Conservation (phyloP, 1,140 invertebrate species). For the Eufriesea mexicana region DNA sequence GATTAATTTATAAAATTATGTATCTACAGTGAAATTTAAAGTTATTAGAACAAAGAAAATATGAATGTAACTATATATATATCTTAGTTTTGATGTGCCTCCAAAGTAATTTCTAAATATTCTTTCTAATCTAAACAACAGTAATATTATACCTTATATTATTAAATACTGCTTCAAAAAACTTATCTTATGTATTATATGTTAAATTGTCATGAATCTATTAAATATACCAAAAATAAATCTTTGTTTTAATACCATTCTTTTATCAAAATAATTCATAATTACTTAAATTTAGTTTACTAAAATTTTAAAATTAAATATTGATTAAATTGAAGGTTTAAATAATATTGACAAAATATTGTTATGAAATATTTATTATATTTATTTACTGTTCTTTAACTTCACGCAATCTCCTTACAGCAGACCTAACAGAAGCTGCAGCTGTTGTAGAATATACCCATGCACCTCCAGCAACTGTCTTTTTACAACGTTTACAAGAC, state of each 20-base stretch:
- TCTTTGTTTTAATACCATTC: constrained; percentile 1
- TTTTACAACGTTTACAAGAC: constrained; percentile 97
- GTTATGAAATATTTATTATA: constrained; percentile 59
- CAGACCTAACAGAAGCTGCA: constrained; percentile 96
- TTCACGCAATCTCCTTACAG: constrained; percentile 97
- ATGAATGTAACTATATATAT: constrained; percentile 18
- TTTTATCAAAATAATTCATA: constrained; percentile 8
- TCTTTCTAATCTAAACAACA: neutral
- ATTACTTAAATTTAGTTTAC: neutral
- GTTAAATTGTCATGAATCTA: constrained; percentile 20
- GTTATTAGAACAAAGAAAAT: neutral
- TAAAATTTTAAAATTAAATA: neutral
- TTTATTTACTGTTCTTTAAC: constrained; percentile 92
- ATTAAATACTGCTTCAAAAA: constrained; percentile 7
- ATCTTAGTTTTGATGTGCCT: constrained; percentile 26
- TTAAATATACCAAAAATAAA: constrained; percentile 18
- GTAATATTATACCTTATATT: neutral
- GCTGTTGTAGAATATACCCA: constrained; percentile 98
- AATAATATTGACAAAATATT: constrained; percentile 28
- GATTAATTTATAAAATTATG: neutral
- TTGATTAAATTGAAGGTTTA: neutral
- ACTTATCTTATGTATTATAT: constrained; percentile 33
- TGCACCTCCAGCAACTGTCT: constrained; percentile 97
- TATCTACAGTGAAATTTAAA: constrained; percentile 14
- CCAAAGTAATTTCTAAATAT: constrained; percentile 30